phyloP scores from a whole-genome alignment of 2,113 vertebrate genomes.

The Polyodon spathula region DNA sequence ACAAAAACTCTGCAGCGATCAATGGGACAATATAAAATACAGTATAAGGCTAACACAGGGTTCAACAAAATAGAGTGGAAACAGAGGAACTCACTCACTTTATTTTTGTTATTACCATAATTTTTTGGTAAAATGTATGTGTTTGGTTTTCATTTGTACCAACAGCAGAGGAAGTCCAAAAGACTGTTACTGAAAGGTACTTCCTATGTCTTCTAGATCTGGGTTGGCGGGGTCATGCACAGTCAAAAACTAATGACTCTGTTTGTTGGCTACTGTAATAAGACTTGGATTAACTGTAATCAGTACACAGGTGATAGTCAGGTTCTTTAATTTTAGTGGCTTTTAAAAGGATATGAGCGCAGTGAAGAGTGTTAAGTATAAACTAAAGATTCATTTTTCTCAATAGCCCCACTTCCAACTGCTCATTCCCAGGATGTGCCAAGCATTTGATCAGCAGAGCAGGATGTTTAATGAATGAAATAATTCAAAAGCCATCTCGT shows the following conservation, averaged over 20 bases:
- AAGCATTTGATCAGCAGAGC: constrained; percentile 59
- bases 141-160: constrained; percentile 5
- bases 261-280: constrained; percentile 18
- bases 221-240: constrained; percentile 17
- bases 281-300: constrained; percentile 37
- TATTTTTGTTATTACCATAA: too few relatives aligned
- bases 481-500: constrained; percentile 26
- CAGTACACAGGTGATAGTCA: constrained; percentile 25
- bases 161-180: constrained; percentile 11
- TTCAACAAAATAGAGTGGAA: too few relatives aligned
- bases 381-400: constrained; percentile 44
- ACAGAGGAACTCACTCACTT: too few relatives aligned
- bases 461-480: constrained; percentile 45
- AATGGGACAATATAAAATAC: too few relatives aligned
- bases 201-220: constrained; percentile 33
- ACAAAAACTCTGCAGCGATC: too few relatives aligned
- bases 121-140: not conserved
- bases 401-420: not conserved
- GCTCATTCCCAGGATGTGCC: constrained; percentile 22
- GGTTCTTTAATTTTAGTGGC: constrained; percentile 26
- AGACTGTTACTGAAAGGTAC: constrained; percentile 7
- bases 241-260: constrained; percentile 16
- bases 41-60: too few relatives aligned
- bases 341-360: constrained; percentile 35
- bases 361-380: constrained; percentile 44